phyloP scores from a whole-genome alignment of 2,113 vertebrate genomes.

The Odontesthes bonariensis region DNA sequence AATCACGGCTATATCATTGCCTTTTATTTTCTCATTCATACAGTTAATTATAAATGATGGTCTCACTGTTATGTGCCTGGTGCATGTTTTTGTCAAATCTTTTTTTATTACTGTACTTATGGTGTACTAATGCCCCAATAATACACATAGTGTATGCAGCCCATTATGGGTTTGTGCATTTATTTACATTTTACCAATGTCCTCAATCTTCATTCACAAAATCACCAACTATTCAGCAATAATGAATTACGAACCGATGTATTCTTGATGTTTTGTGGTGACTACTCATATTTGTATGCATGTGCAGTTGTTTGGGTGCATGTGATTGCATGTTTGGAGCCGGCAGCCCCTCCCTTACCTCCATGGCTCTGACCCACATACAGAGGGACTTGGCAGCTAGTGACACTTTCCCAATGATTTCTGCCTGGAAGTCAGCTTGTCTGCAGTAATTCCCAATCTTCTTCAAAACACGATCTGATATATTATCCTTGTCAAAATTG shows the following conservation, averaged over 20 bases:
- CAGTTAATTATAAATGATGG: background rate
- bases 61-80: too few species aligned
- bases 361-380: constrained; percentile 95
- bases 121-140: background rate
- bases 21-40: background rate
- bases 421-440: constrained; percentile 88
- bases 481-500: constrained; percentile 91
- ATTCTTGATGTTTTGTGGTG: background rate
- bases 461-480: constrained; percentile 89
- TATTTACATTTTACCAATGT: too few species aligned
- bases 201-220: background rate
- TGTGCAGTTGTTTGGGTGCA: background rate
- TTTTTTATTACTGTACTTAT: too few species aligned
- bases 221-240: background rate
- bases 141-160: too few species aligned
- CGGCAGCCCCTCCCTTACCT: constrained; percentile 75
- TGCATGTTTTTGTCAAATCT: too few species aligned
- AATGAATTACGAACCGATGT: background rate
- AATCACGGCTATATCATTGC: background rate
- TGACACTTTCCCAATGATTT: constrained; percentile 89
- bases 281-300: background rate
- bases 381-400: constrained; percentile 91
- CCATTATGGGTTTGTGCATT: too few species aligned
- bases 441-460: constrained; percentile 88
- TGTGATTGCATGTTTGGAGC: background rate